phyloP scores from a whole-genome alignment of 2,888 invertebrate species.

The Cantharis flavilabris region DNA sequence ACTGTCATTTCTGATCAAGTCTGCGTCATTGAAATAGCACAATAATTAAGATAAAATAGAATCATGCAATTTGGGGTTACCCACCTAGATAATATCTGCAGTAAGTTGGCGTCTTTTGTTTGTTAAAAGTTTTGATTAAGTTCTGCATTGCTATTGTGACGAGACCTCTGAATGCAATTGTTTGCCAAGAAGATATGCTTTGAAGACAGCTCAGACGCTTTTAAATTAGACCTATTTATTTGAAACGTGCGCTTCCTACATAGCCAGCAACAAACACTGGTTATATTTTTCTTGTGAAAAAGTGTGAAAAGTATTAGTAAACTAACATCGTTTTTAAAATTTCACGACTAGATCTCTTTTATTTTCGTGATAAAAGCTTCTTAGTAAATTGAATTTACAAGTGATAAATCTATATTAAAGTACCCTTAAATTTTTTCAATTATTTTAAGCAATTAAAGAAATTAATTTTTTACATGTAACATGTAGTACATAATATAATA shows the following conservation, averaged over 20 bases:
- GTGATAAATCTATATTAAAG: not conserved
- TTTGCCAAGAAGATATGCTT: slow-evolving; percentile 18
- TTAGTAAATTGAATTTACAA: not conserved
- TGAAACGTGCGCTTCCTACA: slow-evolving; percentile 9
- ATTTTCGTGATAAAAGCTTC: not conserved
- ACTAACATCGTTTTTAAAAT: not conserved
- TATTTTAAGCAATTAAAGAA: not conserved
- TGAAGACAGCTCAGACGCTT: slow-evolving; percentile 14
- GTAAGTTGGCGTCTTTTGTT: slow-evolving; percentile 36
- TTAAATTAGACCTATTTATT: slow-evolving; percentile 19
- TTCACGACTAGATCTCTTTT: not conserved
- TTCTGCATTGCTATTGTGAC: slow-evolving; percentile 37
- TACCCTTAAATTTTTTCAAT: not conserved
- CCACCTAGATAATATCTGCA: slow-evolving; percentile 37
- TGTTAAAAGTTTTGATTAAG: slow-evolving; percentile 40
- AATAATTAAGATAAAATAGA: slow-evolving; percentile 42
- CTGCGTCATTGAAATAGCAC: slow-evolving; percentile 34
- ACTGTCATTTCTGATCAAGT: slow-evolving; percentile 8
- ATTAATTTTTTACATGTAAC: no score
- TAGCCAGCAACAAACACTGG: slow-evolving; percentile 4
- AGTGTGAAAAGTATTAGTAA: not conserved
- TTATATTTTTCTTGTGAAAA: slow-evolving; percentile 6
- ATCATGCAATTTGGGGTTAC: slow-evolving; percentile 38
- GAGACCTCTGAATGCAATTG: slow-evolving; percentile 30
- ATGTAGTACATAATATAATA: no score